Conservation (phyloP, 2,888 invertebrate species). For the Apeira syringaria region DNA sequence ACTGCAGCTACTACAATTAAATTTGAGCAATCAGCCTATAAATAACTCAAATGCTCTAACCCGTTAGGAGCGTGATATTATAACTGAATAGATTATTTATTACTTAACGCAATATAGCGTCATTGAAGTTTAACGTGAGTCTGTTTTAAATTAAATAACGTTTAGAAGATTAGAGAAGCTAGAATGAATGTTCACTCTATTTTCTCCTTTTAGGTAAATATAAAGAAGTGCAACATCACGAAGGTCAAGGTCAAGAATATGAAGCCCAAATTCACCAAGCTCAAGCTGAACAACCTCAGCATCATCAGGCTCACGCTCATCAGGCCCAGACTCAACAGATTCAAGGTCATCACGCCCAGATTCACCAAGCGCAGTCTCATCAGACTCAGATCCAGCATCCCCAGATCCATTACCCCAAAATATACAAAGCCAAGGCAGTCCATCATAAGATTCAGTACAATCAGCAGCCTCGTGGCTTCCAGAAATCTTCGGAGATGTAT, state of each 20-base stretch:
- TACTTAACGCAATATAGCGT: no score
- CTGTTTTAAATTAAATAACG: no score
- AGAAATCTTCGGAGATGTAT: conserved; percentile 8
- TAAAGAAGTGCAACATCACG: conserved; percentile 33
- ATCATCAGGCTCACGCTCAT: neutral
- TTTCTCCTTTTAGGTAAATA: conserved; percentile 42
- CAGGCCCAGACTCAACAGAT: conserved; percentile 3
- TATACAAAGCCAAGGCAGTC: neutral
- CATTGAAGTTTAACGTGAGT: no score
- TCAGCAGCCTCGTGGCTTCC: neutral
- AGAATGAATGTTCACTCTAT: neutral
- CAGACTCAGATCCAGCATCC: conserved; percentile 4
- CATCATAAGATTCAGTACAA: conserved; percentile 1
- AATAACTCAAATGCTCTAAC: no score
- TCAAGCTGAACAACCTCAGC: neutral
- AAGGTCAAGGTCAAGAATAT: neutral
- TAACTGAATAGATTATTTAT: no score
- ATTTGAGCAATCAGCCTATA: no score
- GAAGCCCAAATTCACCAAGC: conserved; percentile 7
- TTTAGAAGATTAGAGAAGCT: no score
- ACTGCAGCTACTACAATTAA: no score
- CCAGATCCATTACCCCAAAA: neutral
- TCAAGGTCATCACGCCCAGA: conserved; percentile 1
- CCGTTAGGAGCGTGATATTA: no score
- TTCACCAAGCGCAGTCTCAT: neutral